Evolutionary conservation across 2,797 vertebrate genomes (phyloP).

Genomic region (Geotrypetes seraphini): DNA sequence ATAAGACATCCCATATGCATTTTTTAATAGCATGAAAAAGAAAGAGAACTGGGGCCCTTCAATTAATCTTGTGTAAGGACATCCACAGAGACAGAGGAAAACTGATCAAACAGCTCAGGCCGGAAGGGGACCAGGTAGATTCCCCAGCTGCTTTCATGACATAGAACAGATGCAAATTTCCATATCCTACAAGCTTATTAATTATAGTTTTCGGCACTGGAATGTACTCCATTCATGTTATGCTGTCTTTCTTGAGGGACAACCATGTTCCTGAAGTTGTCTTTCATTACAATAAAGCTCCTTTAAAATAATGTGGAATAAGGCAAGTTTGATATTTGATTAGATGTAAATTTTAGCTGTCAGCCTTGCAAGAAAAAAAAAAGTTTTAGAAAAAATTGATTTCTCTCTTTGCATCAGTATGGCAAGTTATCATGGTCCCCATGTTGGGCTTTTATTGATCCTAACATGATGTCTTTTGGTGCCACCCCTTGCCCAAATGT

Average conservation of each 20-base stretch:
- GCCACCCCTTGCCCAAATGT: no score
- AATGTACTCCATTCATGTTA: conserved; percentile 7
- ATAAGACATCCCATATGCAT: conserved; percentile 67
- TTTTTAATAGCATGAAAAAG: conserved; percentile 69
- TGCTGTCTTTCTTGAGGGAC: conserved; percentile 24
- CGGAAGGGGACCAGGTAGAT: conserved; percentile 65
- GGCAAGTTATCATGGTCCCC: no score
- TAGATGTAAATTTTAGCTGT: no score
- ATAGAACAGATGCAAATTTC: conserved; percentile 32
- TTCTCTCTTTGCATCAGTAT: no score
- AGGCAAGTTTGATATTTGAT: no score
- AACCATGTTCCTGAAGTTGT: conserved; percentile 20
- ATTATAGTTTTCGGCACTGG: conserved; percentile 44
- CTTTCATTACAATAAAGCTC: conserved; percentile 2
- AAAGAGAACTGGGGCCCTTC: conserved; percentile 66
- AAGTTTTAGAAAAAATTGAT: no score
- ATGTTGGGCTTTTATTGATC: no score
- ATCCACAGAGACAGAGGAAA: conserved; percentile 60
- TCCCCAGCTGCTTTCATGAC: conserved; percentile 46
- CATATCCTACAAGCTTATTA: conserved; percentile 40
- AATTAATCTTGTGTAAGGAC: conserved; percentile 66
- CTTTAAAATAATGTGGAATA: no score
- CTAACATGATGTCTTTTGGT: no score
- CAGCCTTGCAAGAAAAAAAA: no score
- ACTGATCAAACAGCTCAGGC: conserved; percentile 67